phyloP scores from a whole-genome alignment of 2,113 vertebrate species.

The Mesoclemmys tuberculata region DNA sequence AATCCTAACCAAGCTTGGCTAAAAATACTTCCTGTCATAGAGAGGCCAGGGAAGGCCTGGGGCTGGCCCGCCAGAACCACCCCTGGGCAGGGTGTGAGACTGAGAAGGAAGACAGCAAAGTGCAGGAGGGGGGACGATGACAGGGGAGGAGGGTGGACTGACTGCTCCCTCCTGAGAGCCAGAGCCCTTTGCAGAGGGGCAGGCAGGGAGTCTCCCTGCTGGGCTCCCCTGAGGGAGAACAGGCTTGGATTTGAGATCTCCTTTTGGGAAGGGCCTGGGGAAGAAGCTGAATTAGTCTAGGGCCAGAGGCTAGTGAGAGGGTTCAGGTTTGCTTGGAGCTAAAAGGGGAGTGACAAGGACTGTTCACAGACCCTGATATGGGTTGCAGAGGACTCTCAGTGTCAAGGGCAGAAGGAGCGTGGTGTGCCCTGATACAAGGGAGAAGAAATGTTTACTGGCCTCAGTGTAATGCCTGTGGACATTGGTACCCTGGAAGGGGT shows the following conservation, averaged over 20 bases:
- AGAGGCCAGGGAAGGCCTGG: neutral
- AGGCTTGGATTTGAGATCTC: neutral
- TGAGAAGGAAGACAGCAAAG: neutral
- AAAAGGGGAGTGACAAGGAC: neutral
- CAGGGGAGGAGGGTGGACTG: neutral
- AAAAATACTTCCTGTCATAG: neutral
- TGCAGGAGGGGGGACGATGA: neutral
- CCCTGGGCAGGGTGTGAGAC: neutral
- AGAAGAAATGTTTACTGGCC: neutral
- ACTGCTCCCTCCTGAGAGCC: fast-evolving
- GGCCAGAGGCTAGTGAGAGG: neutral
- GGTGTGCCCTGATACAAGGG: neutral
- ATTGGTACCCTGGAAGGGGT: neutral
- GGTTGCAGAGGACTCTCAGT: no score
- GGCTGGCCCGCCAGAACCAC: no score
- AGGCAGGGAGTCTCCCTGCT: neutral
- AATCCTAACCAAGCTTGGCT: neutral
- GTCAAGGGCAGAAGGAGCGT: neutral
- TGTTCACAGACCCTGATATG: neutral
- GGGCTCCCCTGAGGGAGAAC: neutral
- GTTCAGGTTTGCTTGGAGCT: neutral
- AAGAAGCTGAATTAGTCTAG: no score
- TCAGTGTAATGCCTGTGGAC: neutral
- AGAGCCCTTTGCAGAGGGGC: no score
- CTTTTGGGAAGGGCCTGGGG: neutral